Percentiles rank a stretch among this genome's conserved stretches.
Evolutionary conservation across 2,888 invertebrate species (phyloP).

Genomic region (Callosobruchus maculatus): DNA sequence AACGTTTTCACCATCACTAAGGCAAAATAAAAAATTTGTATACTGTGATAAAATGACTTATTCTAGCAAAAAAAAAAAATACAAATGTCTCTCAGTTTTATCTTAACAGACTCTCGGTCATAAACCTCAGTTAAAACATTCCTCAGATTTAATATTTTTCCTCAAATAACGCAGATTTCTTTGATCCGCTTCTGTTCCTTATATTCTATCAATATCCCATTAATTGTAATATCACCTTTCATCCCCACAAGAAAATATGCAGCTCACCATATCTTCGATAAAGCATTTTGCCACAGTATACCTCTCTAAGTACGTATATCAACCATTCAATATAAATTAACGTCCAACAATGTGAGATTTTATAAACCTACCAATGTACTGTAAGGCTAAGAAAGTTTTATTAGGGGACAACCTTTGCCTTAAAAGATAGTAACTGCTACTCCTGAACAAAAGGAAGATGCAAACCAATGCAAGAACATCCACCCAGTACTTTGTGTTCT

Average conservation of each 20-base stretch:
- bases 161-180: no score
- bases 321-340: not conserved
- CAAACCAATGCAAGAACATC: conserved; percentile 62
- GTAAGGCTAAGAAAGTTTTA: conserved; percentile 67
- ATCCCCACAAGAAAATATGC: no score
- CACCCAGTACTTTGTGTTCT: conserved; percentile 63
- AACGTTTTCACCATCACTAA: not conserved
- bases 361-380: conserved; percentile 66
- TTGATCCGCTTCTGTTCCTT: no score
- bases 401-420: conserved; percentile 68
- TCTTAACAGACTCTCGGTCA: no score
- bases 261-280: not conserved
- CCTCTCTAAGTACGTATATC: not conserved
- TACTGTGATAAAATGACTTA: not conserved
- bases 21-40: not conserved
- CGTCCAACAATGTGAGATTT: conserved; percentile 51
- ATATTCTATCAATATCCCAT: no score
- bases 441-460: conserved; percentile 63
- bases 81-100: no score
- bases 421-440: conserved; percentile 67
- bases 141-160: no score
- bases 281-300: not conserved
- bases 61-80: no score
- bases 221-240: no score
- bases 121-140: no score